phyloP scores from a whole-genome alignment of 2,888 invertebrate species.

The Erynnis tages region DNA sequence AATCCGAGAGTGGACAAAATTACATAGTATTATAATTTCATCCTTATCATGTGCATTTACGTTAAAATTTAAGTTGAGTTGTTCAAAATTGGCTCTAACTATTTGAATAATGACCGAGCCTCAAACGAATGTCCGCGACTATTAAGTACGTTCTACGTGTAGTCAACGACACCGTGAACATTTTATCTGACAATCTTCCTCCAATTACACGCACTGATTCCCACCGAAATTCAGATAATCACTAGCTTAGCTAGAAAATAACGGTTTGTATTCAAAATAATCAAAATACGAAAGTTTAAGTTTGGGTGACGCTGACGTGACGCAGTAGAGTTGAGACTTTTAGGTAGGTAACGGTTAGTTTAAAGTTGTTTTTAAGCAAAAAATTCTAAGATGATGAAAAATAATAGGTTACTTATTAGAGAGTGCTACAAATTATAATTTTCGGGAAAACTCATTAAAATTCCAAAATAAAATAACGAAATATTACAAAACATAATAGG shows the following conservation, averaged over 20 bases:
- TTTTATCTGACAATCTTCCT: slow-evolving; percentile 38
- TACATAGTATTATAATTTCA: background rate
- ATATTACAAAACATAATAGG: too few relatives aligned
- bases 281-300: too few relatives aligned
- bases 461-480: too few relatives aligned
- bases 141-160: slow-evolving; percentile 9
- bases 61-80: slow-evolving; percentile 10
- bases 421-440: too few relatives aligned
- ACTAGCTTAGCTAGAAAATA: background rate
- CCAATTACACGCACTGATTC: slow-evolving; percentile 43
- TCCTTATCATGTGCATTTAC: slow-evolving; percentile 11
- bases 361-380: too few relatives aligned
- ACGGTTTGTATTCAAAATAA: too few relatives aligned
- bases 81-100: slow-evolving; percentile 10
- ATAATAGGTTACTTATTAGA: too few relatives aligned
- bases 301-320: too few relatives aligned
- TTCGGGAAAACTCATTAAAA: too few relatives aligned
- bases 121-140: slow-evolving; percentile 5
- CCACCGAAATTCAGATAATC: slow-evolving; percentile 25
- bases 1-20: background rate
- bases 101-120: slow-evolving; percentile 17
- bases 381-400: too few relatives aligned
- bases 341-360: too few relatives aligned
- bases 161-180: slow-evolving; percentile 28
- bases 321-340: too few relatives aligned